These are phyloP conservation scores for Drosophila rubida DNA, from an alignment of 2,888 invertebrate species.

Conservation along the genomic window DNA sequence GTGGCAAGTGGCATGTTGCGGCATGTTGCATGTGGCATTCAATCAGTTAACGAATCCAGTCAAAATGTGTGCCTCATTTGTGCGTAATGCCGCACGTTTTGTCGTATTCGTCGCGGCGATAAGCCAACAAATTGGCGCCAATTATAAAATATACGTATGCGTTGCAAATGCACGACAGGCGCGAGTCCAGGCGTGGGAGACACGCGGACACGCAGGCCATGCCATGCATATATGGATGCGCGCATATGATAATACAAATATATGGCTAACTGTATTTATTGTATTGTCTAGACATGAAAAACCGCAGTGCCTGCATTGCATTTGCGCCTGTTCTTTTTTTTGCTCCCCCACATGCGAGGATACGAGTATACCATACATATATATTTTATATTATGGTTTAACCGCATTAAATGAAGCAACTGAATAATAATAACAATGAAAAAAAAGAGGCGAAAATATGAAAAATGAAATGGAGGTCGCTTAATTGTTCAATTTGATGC, in stretches of 20 bases:
- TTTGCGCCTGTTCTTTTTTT: conserved; percentile 31
- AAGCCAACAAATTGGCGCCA: conserved; percentile 66
- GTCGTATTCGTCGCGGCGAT: conserved; percentile 36
- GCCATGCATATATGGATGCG: conserved; percentile 22
- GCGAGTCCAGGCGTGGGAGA: not conserved
- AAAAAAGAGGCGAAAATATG: conserved; percentile 27
- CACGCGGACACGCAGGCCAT: not conserved
- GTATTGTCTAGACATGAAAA: conserved; percentile 78
- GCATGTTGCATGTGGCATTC: conserved; percentile 8
- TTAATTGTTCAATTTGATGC: conserved; percentile 73
- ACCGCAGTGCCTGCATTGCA: conserved; percentile 77
- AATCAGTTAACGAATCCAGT: conserved; percentile 22
- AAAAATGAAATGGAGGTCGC: conserved; percentile 1
- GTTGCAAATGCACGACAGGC: not conserved
- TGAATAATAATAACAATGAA: conserved; percentile 23
- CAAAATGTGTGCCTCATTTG: conserved; percentile 40
- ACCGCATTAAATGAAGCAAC: conserved; percentile 72
- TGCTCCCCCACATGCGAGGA: too few relatives aligned
- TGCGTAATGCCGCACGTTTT: conserved; percentile 40
- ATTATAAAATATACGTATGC: conserved; percentile 66
- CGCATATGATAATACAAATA: conserved; percentile 73
- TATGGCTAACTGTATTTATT: conserved; percentile 80
- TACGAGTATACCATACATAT: too few relatives aligned
- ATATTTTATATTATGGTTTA: conserved; percentile 56
- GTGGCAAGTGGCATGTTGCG: not conserved